Conservation (phyloP, 2,888 invertebrate genomes). For the Drosophila subquinaria region DNA sequence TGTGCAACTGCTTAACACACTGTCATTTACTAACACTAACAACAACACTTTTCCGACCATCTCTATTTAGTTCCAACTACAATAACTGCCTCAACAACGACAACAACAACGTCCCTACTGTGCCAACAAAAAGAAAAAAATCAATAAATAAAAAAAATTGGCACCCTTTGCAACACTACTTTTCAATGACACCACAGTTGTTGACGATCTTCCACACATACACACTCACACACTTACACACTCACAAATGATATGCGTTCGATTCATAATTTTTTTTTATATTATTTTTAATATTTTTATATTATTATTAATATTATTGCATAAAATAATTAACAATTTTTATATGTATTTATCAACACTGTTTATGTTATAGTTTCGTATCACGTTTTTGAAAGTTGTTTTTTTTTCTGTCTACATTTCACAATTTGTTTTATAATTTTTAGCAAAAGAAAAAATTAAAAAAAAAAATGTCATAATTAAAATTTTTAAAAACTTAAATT, state of each 20-base stretch:
- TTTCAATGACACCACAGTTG: slow-evolving; percentile 22
- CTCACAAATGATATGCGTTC: slow-evolving; percentile 27
- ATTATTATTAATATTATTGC: slow-evolving; percentile 13
- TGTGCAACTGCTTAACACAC: not conserved
- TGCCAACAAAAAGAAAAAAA: slow-evolving; percentile 28
- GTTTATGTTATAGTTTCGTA: not conserved
- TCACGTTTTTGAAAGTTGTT: not conserved
- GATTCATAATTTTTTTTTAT: slow-evolving; percentile 14
- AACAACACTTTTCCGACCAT: slow-evolving; percentile 27
- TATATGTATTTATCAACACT: slow-evolving; percentile 19
- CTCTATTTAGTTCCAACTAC: slow-evolving; percentile 35
- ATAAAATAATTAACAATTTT: slow-evolving; percentile 10
- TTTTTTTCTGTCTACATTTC: not conserved
- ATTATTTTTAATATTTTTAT: slow-evolving; percentile 10
- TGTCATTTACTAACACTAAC: slow-evolving; percentile 11
- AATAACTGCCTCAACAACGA: slow-evolving; percentile 49
- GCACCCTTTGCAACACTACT: slow-evolving; percentile 35
- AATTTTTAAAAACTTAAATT: slow-evolving; percentile 50
- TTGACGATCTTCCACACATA: slow-evolving; percentile 45
- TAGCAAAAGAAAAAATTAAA: slow-evolving; percentile 36
- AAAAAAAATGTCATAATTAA: slow-evolving; percentile 10
- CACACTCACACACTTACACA: slow-evolving; percentile 13
- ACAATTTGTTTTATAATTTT: slow-evolving; percentile 36
- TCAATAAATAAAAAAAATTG: slow-evolving; percentile 6
- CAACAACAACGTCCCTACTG: slow-evolving; percentile 29